These are phyloP conservation scores for Sebastes iracundus DNA, from an alignment of 2,797 vertebrate genomes.

Conservation along the genomic window DNA sequence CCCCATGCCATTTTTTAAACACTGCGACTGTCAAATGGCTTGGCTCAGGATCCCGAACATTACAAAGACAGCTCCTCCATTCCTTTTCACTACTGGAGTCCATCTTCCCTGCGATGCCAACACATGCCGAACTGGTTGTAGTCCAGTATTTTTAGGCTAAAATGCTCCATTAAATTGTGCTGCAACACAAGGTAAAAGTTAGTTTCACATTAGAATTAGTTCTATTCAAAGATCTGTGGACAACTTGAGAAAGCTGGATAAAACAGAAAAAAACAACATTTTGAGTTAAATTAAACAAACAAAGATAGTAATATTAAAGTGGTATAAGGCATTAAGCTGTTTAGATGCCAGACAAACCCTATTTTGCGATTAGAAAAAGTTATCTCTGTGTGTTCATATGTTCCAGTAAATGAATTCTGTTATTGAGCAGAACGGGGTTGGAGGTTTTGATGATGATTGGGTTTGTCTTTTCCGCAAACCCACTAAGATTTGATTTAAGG, in stretches of 20 bases:
- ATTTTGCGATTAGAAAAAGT: neutral
- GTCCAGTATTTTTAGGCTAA: slow-evolving; percentile 75
- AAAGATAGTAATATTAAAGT: neutral
- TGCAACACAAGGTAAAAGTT: slow-evolving; percentile 53
- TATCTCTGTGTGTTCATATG: neutral
- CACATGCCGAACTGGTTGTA: slow-evolving; percentile 78
- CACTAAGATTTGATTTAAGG: neutral
- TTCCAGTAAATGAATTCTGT: neutral
- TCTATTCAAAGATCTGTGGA: slow-evolving; percentile 26
- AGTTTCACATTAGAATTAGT: slow-evolving; percentile 31
- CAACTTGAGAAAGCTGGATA: slow-evolving; percentile 1
- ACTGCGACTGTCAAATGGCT: slow-evolving; percentile 75
- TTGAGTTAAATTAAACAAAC: neutral
- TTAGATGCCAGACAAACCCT: neutral
- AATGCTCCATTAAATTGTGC: slow-evolving; percentile 56
- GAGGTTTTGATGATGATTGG: neutral
- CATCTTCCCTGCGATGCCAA: slow-evolving; percentile 75
- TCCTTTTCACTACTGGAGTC: slow-evolving; percentile 78
- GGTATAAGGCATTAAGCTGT: neutral
- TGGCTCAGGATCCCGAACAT: slow-evolving; percentile 70
- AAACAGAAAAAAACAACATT: neutral
- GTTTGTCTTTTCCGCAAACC: neutral
- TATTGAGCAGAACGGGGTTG: neutral
- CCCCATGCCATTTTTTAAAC: slow-evolving; percentile 73
- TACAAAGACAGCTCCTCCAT: slow-evolving; percentile 72